A percentile compares a stretch with the other conserved stretches of the same genome.
These are phyloP conservation scores for Aurelia coerulea DNA, from an alignment of 30 jellyfish, hydroid and myxozoan genomes.

Conservation along the genomic window DNA sequence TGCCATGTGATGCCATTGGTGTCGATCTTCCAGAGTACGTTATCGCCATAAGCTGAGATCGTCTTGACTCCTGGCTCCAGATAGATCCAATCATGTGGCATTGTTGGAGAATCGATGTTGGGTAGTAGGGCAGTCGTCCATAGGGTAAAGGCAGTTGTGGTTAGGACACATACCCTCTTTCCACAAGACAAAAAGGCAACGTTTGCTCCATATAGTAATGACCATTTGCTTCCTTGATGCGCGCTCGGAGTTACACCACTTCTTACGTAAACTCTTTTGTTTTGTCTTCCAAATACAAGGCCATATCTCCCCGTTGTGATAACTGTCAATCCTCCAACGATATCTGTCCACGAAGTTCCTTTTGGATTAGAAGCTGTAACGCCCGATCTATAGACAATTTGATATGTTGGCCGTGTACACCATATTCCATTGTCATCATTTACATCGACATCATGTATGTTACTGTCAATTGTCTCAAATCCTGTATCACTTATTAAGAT, in stretches of 20 bases:
- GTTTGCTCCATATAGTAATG: too few relatives aligned
- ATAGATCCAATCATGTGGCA: background rate
- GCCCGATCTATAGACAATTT: constrained; percentile 1
- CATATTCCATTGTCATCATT: background rate
- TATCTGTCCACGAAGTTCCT: constrained; percentile 7
- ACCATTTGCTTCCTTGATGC: constrained; percentile 14
- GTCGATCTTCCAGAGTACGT: constrained; percentile 33
- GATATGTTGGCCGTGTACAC: background rate
- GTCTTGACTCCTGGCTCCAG: background rate
- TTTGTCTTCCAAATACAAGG: constrained; percentile 1
- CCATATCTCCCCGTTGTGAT: constrained; percentile 32
- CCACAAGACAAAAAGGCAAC: too few relatives aligned
- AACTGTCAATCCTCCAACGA: background rate
- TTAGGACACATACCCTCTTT: too few relatives aligned
- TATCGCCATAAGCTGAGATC: constrained; percentile 20
- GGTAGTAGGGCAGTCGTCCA: too few relatives aligned
- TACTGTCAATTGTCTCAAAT: constrained; percentile 8
- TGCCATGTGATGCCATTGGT: constrained; percentile 13
- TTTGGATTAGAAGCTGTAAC: constrained; percentile 18
- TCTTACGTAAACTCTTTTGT: background rate
- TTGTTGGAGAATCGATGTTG: too few relatives aligned
- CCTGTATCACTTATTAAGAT: background rate
- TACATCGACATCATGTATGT: background rate
- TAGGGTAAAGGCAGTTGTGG: too few relatives aligned
- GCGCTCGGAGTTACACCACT: background rate